phyloP scores from a whole-genome alignment of 2,113 vertebrate species.

The human region GRCh38 chr14:71434001-71434500 shows the following conservation, averaged over 20 bases:
- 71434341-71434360: not conserved
- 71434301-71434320: not conserved
- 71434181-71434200: not conserved
- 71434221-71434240: not conserved
- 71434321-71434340: not conserved
- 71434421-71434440: not conserved
- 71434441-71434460: not conserved
- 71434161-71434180: not conserved
- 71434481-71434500: not conserved
- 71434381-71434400: not conserved
- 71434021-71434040: not conserved
- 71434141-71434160: not conserved
- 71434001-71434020: not conserved
- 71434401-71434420: not conserved
- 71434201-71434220: not conserved
- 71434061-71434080: conserved; percentile 12
- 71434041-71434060: not conserved
- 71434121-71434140: not conserved
- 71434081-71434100: not conserved
- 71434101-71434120: not conserved
- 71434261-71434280: not conserved
- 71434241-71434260: not conserved
- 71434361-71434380: not conserved
- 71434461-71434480: not conserved
- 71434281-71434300: not conserved